Conservation (phyloP, 2,888 invertebrate genomes). For the Drosophila leonis region DNA sequence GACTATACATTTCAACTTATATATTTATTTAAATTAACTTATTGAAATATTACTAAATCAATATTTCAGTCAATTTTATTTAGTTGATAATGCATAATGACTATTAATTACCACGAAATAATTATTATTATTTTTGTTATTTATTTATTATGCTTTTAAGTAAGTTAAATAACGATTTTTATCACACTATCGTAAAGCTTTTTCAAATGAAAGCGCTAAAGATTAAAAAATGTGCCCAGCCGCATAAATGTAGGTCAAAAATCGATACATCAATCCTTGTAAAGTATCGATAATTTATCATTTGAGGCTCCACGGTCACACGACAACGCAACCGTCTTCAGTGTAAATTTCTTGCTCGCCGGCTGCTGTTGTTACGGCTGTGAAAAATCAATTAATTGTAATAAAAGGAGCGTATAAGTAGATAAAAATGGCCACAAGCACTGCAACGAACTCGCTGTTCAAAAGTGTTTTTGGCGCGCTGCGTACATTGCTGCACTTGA, state of each 20-base stretch:
- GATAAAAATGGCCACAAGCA: constrained; percentile 54
- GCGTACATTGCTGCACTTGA: constrained; percentile 86
- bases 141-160: too few relatives aligned
- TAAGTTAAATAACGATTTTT: neutral
- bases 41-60: too few relatives aligned
- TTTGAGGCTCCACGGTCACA: constrained; percentile 36
- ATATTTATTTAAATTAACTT: neutral
- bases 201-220: neutral
- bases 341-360: constrained; percentile 35
- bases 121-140: neutral
- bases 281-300: constrained; percentile 38
- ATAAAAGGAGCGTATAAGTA: neutral
- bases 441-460: constrained; percentile 64
- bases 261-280: constrained; percentile 3
- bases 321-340: constrained; percentile 40
- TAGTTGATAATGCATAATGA: neutral
- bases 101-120: neutral
- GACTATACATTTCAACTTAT: neutral
- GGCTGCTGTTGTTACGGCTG: constrained; percentile 32
- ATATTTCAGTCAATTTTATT: neutral
- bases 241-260: neutral
- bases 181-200: neutral
- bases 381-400: constrained; percentile 69
- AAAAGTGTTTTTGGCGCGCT: constrained; percentile 79
- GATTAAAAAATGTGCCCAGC: constrained; percentile 22